phyloP scores from a whole-genome alignment of 2,797 vertebrate species.

The Sarcoramphus papa region DNA sequence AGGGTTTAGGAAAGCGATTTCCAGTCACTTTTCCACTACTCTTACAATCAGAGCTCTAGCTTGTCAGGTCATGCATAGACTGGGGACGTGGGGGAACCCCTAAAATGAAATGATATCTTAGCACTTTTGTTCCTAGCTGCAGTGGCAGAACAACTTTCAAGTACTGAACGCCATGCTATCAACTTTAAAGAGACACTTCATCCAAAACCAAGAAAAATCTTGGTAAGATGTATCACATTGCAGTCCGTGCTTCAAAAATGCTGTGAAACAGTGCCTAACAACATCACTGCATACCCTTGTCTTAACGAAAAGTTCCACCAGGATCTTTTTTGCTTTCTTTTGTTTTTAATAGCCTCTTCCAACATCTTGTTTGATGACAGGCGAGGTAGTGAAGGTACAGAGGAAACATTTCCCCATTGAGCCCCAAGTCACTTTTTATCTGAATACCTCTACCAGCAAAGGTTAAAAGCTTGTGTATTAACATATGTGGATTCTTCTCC shows the following conservation, averaged over 20 bases:
- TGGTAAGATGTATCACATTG: accelerated
- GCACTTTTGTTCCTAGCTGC: not conserved
- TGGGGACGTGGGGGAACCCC: not conserved
- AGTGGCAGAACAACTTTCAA: not conserved
- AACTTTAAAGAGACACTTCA: not conserved
- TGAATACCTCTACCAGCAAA: not conserved
- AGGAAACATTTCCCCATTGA: not conserved
- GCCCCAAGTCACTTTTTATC: not conserved
- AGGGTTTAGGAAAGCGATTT: not conserved
- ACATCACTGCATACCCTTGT: not conserved
- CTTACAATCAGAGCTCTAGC: not conserved
- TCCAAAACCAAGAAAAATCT: not conserved
- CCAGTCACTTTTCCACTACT: not conserved
- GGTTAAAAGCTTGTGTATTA: not conserved
- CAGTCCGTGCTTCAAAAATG: not conserved
- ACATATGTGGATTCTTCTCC: not conserved
- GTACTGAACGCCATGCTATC: not conserved
- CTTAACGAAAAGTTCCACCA: not conserved
- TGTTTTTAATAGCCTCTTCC: not conserved
- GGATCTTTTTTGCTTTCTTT: not conserved
- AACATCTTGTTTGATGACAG: not conserved
- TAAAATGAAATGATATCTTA: not conserved
- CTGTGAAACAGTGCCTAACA: not conserved
- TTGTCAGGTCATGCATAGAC: not conserved
- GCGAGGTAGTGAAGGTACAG: not conserved